A percentile compares a stretch with the other conserved stretches of the same genome.
Conservation (phyloP, 2,113 vertebrate genomes). For the Mirounga angustirostris region DNA sequence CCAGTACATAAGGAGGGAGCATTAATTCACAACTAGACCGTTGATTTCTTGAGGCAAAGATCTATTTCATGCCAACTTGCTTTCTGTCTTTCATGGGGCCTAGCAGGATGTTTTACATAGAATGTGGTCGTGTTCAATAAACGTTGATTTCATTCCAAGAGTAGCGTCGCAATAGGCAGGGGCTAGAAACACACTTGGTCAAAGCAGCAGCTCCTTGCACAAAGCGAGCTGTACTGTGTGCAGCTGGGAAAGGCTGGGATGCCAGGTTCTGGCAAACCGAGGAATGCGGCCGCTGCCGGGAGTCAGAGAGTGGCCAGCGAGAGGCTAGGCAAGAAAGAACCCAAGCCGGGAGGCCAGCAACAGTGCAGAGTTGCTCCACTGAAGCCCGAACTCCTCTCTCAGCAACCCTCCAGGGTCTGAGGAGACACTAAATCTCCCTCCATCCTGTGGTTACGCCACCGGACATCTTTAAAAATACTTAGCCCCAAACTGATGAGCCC, state of each 20-base stretch:
- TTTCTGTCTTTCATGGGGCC: background rate
- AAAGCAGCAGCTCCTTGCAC: conserved; percentile 37
- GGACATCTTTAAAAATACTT: conserved; percentile 55
- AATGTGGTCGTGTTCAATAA: conserved; percentile 21
- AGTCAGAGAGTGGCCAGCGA: background rate
- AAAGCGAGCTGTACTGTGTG: background rate
- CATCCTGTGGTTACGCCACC: background rate
- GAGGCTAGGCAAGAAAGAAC: background rate
- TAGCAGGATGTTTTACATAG: background rate
- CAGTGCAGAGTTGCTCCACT: background rate
- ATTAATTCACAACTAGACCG: background rate
- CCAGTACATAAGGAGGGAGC: background rate
- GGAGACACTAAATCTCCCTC: background rate
- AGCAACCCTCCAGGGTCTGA: background rate
- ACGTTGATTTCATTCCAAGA: conserved; percentile 49
- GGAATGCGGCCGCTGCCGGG: background rate
- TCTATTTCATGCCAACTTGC: background rate
- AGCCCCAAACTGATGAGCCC: background rate
- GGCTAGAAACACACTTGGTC: background rate
- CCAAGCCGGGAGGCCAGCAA: background rate
- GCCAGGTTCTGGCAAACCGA: background rate
- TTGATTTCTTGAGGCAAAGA: background rate
- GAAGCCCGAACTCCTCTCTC: background rate
- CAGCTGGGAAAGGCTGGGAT: background rate
- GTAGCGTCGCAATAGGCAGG: background rate